Base-by-base conservation (phyloP, 2,888 invertebrate genomes). In the Chymomyza caudatula region DNA sequence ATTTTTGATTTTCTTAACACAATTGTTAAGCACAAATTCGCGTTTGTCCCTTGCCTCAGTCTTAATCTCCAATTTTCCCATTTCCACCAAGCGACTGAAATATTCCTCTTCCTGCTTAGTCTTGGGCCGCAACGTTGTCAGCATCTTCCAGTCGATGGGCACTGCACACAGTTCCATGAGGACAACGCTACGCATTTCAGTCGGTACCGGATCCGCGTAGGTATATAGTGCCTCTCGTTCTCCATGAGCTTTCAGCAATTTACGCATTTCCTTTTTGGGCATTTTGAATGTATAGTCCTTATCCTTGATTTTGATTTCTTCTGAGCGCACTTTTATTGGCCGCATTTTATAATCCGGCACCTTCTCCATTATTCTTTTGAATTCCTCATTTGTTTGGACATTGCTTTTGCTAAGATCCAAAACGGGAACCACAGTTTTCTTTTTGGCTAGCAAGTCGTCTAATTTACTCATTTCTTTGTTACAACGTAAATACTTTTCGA, bases 121-220 rank as follows among this genome's bases (percentile, higher is more conserved):
- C 89, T 96, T 96, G 0, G 97, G 97, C 77, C 97, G 92, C 25
- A 95, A 89, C n/a, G 95, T 94, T 13, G 97, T 97, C 63, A 97
- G 91, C 97, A 97, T 97, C 89, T 95, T 94, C 97, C 97, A 97
- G 88, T 96, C 96, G 69, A 97, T 97, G 43, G 96, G 94, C 17
- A 97, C 96, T 8, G 94, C 92, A 80, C 95, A 95, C 56, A 97
- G 91, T 81, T 97, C 97, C 77, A 87, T 84, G 0, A 91, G 77
- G 2, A 87, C 77, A 52, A 90, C 82, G 29, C 85, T 86, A 67
- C 88, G 92, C 97, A 97, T 96, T 89, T 96, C 96, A 0, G 92
- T 91, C 2, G 97, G 97, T 71, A 96, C 92, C 0, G 97, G 97
- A 90, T 97, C 94, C 79, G 92, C 92, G 76, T 93, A 93, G 0